Conservation (phyloP, 2,113 vertebrate genomes). For the Mobula hypostoma region DNA sequence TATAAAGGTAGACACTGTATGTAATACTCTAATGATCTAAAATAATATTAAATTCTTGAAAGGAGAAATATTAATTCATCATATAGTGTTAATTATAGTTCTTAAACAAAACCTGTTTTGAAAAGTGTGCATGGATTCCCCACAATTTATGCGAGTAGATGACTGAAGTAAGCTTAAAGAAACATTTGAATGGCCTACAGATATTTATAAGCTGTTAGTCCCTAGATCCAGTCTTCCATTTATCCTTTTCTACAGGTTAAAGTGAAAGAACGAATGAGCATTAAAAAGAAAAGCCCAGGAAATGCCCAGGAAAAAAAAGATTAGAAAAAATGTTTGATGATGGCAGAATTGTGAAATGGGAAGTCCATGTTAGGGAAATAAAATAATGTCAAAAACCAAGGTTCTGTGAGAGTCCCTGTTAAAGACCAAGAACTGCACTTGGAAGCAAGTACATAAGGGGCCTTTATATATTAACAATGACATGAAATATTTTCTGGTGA, state of each 20-base stretch:
- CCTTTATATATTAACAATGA: neutral
- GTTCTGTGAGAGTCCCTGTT: neutral
- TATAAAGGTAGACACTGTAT: neutral
- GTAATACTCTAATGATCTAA: neutral
- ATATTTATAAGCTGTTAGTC: neutral
- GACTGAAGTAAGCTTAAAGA: neutral
- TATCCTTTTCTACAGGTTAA: neutral
- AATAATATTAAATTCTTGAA: neutral
- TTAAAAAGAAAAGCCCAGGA: neutral
- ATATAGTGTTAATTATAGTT: neutral
- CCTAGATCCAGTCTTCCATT: neutral
- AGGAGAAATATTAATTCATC: neutral
- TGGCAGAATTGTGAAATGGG: neutral
- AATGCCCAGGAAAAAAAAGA: neutral
- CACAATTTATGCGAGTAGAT: neutral
- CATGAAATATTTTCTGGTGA: neutral
- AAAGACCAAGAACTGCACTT: neutral
- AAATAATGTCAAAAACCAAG: neutral
- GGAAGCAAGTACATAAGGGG: neutral
- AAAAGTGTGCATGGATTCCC: no score
- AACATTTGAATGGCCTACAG: neutral
- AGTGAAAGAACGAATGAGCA: neutral
- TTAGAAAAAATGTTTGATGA: neutral
- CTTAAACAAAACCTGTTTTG: neutral
- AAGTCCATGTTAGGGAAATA: neutral